Conservation (phyloP, 2,113 vertebrate genomes). For the Murina feae region DNA sequence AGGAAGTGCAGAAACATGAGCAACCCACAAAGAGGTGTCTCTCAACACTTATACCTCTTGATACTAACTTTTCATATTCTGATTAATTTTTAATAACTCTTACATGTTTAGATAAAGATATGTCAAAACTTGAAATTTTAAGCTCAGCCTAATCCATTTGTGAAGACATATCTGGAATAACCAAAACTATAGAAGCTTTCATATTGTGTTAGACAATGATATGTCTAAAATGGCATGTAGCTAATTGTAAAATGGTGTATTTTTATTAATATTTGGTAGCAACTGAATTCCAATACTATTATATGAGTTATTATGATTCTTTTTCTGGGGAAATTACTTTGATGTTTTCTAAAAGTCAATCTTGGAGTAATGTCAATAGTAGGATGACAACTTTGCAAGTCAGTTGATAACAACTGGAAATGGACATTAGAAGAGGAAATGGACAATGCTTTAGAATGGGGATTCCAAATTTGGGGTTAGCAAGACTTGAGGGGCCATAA, state of each 20-base stretch:
- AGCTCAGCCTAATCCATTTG: background rate
- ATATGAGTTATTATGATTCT: background rate
- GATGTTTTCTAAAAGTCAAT: background rate
- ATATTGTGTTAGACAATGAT: background rate
- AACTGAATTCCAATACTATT: background rate
- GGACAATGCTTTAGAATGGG: background rate
- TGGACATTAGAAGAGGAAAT: background rate
- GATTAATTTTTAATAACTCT: background rate
- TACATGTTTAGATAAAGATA: background rate
- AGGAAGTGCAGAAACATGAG: background rate
- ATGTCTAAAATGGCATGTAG: background rate
- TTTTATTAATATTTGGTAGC: background rate
- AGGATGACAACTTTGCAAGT: background rate
- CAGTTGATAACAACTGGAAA: background rate
- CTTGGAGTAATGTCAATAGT: background rate
- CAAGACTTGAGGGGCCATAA: background rate
- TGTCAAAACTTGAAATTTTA: background rate
- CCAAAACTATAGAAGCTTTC: background rate
- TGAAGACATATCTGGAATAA: background rate
- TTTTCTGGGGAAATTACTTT: background rate
- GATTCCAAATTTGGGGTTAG: background rate
- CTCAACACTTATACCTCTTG: background rate
- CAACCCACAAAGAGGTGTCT: background rate
- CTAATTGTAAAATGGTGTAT: background rate
- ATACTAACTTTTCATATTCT: background rate